Evolutionary conservation across 2,888 invertebrate genomes (phyloP), one percentile per base, ranked within the genome.

Genomic region (Oscheius sp.): DNA sequence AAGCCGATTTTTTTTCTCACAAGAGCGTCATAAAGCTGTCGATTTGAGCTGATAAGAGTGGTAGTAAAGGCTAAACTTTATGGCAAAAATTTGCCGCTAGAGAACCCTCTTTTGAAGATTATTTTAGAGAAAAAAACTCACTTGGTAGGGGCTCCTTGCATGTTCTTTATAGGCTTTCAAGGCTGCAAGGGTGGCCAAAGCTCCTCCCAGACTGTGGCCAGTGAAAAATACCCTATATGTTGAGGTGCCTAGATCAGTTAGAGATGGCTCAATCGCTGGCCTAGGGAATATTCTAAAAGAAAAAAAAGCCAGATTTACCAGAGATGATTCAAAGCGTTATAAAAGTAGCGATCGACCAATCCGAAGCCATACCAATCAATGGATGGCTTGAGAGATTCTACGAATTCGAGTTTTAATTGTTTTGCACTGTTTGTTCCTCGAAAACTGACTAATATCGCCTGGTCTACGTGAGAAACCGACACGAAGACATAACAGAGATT

Each of bases 161-260:
- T 46, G 33, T 15, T 50, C 15, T 42, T 50, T 50, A 33, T 69
- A 63, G 4, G 71, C 58, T 39, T 74, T 74, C 34, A 69, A 65
- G 4, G 70, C 63, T 17, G 74, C 52, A 8, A 74, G 67, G 5
- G 69, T 42, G 39, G 74, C 74, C 39, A 74, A 48, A 5, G 74
- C 71, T 23, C 74, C 74, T 50, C 74, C 74, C n/a, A 74, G 58
- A 3, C 71, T 71, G 34, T 74, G 69, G 23, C 74, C 74, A 34
- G 74, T 74, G 67, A 74, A 74, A 17, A 69, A 31, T 1, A 72
- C 65, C 3, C 23, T 3, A 46, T 67, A 69, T 8, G 63, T 37
- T 6, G 53, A 53, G 17, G 68, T 53, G 3, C 61, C 33, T 6
- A 45, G 17, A 23, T 73, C 53, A n/a, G 29, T n/a, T 10, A 73